Evolutionary conservation across 2,888 invertebrate genomes (phyloP).

Genomic region (Orthonychiurus folsomi): DNA sequence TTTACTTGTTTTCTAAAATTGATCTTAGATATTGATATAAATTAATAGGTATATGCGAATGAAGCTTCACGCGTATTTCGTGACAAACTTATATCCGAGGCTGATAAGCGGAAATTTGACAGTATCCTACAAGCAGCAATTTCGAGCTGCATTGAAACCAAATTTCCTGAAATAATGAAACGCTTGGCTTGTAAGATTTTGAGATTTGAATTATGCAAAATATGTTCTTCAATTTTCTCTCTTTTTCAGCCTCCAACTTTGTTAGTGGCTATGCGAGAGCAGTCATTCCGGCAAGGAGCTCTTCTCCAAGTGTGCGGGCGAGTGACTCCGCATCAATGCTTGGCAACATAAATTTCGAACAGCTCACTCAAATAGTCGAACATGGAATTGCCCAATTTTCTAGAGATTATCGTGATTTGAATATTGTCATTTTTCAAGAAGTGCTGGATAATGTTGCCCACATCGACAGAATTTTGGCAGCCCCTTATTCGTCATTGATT

Average conservation of each 20-base stretch:
- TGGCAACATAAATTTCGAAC: conserved; percentile 45
- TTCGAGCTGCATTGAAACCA: too few species aligned
- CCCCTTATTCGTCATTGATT: conserved; percentile 56
- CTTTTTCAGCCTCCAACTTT: conserved; percentile 1
- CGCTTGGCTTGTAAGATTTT: too few species aligned
- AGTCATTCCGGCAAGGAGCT: too few species aligned
- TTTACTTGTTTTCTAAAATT: neutral
- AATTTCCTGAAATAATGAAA: too few species aligned
- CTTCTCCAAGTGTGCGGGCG: too few species aligned
- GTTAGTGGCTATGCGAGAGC: conserved; percentile 6
- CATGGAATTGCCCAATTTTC: conserved; percentile 54
- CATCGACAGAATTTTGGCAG: conserved; percentile 56
- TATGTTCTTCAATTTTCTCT: too few species aligned
- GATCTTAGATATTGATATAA: neutral
- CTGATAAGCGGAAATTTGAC: conserved; percentile 59
- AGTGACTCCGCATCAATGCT: conserved; percentile 38
- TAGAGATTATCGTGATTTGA: conserved; percentile 56
- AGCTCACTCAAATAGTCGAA: conserved; percentile 56
- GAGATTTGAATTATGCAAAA: too few species aligned
- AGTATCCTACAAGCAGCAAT: conserved; percentile 54
- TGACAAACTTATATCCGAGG: conserved; percentile 59
- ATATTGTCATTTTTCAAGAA: conserved; percentile 58
- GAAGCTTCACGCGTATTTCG: conserved; percentile 68
- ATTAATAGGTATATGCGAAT: conserved; percentile 56
- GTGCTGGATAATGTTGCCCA: conserved; percentile 56